Conservation (phyloP, 2,888 invertebrate species). For the Cepaea hortensis region DNA sequence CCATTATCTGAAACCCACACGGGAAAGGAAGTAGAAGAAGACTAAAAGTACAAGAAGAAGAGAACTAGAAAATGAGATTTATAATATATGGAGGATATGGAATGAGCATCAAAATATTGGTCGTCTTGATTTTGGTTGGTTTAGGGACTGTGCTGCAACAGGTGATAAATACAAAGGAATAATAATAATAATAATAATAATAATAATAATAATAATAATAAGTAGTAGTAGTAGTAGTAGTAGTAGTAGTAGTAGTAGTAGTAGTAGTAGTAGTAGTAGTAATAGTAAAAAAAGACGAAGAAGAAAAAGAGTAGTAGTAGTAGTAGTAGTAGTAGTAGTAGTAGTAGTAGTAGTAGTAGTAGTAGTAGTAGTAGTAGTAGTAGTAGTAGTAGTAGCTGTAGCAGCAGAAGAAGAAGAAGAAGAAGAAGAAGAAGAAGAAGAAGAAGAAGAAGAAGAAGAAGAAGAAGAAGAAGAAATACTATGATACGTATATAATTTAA, state of each 20-base stretch:
- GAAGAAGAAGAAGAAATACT: not conserved
- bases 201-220: not conserved
- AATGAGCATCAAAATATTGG: not conserved
- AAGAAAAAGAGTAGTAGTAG: not conserved
- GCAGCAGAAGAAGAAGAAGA: not conserved
- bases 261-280: not conserved
- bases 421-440: not conserved
- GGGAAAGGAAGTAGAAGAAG: not conserved
- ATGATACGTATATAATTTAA: not conserved
- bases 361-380: not conserved
- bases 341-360: not conserved
- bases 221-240: not conserved
- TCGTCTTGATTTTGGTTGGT: too few relatives aligned
- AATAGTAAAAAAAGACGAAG: not conserved
- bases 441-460: not conserved
- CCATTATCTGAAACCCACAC: not conserved
- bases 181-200: not conserved
- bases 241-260: not conserved
- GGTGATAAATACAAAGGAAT: not conserved
- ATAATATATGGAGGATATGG: not conserved
- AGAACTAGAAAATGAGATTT: not conserved
- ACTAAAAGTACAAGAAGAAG: not conserved
- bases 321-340: not conserved
- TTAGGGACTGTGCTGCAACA: too few relatives aligned
- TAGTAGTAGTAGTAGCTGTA: not conserved